A percentile compares a stretch with the other conserved stretches of the same genome.
Evolutionary conservation across 2,113 vertebrate genomes (phyloP).

Genomic region (Delphinus delphis): DNA sequence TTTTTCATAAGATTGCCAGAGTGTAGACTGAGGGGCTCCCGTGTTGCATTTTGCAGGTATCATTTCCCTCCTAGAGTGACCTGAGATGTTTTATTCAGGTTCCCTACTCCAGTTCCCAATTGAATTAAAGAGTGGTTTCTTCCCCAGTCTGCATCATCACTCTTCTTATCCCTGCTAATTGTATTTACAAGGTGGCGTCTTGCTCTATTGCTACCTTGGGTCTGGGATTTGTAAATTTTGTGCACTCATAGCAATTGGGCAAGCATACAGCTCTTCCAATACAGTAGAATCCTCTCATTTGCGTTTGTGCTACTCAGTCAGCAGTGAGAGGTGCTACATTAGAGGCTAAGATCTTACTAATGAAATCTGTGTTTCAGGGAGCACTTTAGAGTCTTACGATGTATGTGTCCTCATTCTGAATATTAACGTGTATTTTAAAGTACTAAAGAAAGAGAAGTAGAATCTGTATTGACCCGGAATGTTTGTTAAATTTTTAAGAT

Average conservation of each 20-base stretch:
- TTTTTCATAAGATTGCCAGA: background rate
- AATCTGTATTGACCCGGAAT: background rate
- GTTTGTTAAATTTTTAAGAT: background rate
- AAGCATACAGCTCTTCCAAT: background rate
- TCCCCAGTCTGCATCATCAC: background rate
- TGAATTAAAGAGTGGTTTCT: background rate
- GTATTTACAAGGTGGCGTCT: background rate
- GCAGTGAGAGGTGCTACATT: background rate
- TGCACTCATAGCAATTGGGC: background rate
- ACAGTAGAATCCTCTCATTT: background rate
- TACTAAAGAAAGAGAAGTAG: background rate
- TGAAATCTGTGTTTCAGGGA: background rate
- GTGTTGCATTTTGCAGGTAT: background rate
- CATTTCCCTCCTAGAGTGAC: background rate
- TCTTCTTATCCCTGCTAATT: background rate
- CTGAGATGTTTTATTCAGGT: background rate
- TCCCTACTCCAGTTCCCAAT: background rate
- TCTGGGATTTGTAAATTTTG: background rate
- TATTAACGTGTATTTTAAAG: background rate
- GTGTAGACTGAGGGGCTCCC: background rate
- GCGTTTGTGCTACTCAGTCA: background rate
- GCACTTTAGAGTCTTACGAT: background rate
- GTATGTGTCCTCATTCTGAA: background rate
- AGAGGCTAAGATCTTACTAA: background rate
- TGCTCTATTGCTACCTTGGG: background rate